Evolutionary conservation across 2,888 invertebrate species (phyloP).

Genomic region (Metellina segmentata): DNA sequence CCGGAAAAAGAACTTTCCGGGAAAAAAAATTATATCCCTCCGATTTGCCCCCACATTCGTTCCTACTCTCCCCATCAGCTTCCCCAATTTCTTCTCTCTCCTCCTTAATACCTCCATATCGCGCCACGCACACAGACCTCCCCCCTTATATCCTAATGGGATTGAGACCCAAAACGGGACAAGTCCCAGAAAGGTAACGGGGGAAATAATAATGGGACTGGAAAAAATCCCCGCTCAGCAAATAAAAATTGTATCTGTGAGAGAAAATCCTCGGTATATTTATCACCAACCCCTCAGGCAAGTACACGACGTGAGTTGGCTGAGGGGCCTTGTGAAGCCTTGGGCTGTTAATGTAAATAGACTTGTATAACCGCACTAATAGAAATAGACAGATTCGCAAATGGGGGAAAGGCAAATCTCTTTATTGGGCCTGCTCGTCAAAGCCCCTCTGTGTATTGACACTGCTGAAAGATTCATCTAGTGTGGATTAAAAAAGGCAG

Average conservation of each 20-base stretch:
- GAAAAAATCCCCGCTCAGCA: not conserved
- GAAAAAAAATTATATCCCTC: conserved; percentile 24
- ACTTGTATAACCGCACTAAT: conserved; percentile 22
- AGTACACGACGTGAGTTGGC: not conserved
- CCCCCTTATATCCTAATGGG: conserved; percentile 6
- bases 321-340: not conserved
- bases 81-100: not conserved
- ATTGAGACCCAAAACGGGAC: conserved; percentile 23
- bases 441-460: no score
- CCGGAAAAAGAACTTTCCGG: not conserved
- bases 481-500: not conserved
- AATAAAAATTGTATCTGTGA: conserved; percentile 15
- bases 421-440: not conserved
- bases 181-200: conserved; percentile 22
- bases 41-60: not conserved
- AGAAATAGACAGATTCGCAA: conserved; percentile 41
- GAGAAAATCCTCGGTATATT: conserved; percentile 15
- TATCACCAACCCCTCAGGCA: not conserved
- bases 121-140: not conserved
- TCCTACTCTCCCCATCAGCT: not conserved
- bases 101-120: conserved; percentile 28
- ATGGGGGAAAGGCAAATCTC: not conserved
- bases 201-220: conserved; percentile 6
- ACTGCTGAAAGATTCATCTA: no score
- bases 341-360: conserved; percentile 16